A percentile compares a stretch with the other conserved stretches of the same genome.
Evolutionary conservation across 2,888 invertebrate species (phyloP).

Genomic region (Penaeus monodon): DNA sequence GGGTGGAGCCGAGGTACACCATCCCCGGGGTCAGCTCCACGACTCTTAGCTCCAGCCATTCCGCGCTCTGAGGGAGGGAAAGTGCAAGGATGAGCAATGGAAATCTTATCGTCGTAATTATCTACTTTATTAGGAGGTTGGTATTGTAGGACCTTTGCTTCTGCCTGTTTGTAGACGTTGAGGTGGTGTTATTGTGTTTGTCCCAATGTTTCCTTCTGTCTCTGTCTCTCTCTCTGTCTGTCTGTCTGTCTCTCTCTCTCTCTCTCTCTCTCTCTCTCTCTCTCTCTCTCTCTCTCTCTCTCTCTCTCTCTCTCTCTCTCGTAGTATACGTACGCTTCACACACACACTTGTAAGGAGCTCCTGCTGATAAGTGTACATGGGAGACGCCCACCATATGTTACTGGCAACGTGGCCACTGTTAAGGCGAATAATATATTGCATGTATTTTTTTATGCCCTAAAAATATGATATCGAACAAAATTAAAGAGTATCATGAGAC

Average conservation of each 20-base stretch:
- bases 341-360: constrained; percentile 3
- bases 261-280: constrained; percentile 4
- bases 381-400: no score
- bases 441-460: no score
- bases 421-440: no score
- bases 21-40: constrained; percentile 87
- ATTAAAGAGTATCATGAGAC: no score
- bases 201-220: no score
- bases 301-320: neutral
- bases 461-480: no score
- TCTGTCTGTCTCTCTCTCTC: neutral
- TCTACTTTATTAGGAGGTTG: no score
- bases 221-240: neutral
- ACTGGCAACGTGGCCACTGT: no score
- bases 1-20: constrained; percentile 82
- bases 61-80: constrained; percentile 77
- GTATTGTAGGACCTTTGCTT: neutral
- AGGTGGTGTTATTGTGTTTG: neutral
- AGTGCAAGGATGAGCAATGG: neutral
- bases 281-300: constrained; percentile 3
- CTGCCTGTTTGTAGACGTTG: neutral
- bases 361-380: no score
- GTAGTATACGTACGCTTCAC: neutral
- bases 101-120: neutral
- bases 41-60: constrained; percentile 86